Evolutionary conservation across 1,140 invertebrate genomes (phyloP).

Genomic region (Oncopeltus fasciatus): DNA sequence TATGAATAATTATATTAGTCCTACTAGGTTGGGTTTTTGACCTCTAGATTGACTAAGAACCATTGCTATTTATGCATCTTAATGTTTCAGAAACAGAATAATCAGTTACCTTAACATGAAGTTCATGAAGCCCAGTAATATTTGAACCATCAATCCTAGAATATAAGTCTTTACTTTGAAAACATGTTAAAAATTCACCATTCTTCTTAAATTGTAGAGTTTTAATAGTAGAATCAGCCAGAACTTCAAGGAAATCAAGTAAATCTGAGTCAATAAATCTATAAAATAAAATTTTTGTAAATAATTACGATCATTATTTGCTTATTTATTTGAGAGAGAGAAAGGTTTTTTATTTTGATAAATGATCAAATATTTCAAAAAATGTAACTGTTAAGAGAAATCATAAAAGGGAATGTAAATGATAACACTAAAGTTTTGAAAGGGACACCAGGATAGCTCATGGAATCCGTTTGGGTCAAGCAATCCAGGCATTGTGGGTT

Average conservation of each 20-base stretch:
- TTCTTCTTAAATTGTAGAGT: background rate
- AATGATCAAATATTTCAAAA: background rate
- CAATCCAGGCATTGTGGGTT: too few species aligned
- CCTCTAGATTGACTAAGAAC: too few species aligned
- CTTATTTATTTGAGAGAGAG: too few species aligned
- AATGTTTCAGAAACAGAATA: too few species aligned
- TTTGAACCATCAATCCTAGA: constrained; percentile 7
- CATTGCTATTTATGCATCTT: too few species aligned
- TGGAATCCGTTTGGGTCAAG: too few species aligned
- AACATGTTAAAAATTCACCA: background rate
- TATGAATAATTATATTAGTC: too few species aligned
- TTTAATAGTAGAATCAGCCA: constrained; percentile 10
- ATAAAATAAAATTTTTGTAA: too few species aligned
- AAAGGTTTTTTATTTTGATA: background rate
- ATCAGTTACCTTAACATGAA: constrained; percentile 11
- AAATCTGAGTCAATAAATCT: background rate
- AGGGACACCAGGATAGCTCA: too few species aligned
- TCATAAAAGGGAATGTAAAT: background rate
- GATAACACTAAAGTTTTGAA: too few species aligned
- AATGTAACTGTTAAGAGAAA: background rate
- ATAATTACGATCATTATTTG: too few species aligned
- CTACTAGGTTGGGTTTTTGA: too few species aligned
- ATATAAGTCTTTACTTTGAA: constrained; percentile 8
- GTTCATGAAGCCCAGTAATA: constrained; percentile 16
- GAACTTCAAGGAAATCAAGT: constrained; percentile 14